Conservation (phyloP, 2,797 vertebrate species). For the Lutjanus campechanus region DNA sequence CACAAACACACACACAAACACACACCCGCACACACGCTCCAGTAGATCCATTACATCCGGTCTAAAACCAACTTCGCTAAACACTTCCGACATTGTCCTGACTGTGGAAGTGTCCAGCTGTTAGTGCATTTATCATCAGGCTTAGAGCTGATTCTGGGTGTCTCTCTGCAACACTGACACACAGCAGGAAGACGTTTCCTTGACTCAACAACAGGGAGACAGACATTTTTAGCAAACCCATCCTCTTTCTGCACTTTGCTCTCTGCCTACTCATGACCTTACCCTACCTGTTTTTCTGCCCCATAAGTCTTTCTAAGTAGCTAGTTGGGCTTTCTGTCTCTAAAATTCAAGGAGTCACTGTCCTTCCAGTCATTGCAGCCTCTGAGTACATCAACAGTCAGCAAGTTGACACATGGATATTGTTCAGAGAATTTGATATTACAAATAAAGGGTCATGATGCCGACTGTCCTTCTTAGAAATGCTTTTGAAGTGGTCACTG, state of each 20-base stretch:
- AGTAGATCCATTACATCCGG: constrained; percentile 70
- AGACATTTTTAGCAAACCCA: constrained; percentile 46
- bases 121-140: constrained; percentile 70
- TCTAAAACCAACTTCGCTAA: constrained; percentile 65
- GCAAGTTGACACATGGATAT: not conserved
- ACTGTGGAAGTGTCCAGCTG: constrained; percentile 74
- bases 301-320: constrained; percentile 55
- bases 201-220: constrained; percentile 52
- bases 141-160: constrained; percentile 64
- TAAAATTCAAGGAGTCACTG: constrained; percentile 25
- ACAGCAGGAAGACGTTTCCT: constrained; percentile 55
- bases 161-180: constrained; percentile 63
- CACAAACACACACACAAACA: constrained; percentile 18
- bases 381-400: constrained; percentile 7
- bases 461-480: not conserved
- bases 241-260: constrained; percentile 31
- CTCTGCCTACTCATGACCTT: constrained; percentile 43
- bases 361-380: constrained; percentile 26
- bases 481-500: not conserved
- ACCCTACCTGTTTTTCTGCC: constrained; percentile 48
- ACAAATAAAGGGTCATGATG: not conserved
- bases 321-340: constrained; percentile 41
- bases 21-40: constrained; percentile 38
- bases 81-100: constrained; percentile 74
- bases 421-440: not conserved